Evolutionary conservation across 2,888 invertebrate genomes (phyloP), one percentile per base, ranked within the genome.

Genomic region (Auanema freiburgensis): DNA sequence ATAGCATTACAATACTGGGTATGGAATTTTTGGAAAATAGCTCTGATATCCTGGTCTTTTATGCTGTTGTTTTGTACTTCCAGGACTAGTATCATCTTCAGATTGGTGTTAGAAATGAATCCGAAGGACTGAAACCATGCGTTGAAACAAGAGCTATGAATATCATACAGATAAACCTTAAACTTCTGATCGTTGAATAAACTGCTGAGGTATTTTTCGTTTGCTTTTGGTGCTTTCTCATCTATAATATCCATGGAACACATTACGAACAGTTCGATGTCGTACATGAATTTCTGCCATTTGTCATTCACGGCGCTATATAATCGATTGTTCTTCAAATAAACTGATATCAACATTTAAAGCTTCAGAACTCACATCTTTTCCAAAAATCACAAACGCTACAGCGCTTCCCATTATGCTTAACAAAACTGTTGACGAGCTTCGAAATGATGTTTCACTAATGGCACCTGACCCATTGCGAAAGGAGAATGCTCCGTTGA

Each of bases 1-100:
- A 97, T 90, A 69, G 93, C 91, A 84, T 96, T 93, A 1, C 93
- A 91, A 84, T 95, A 97, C 44, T 92, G 89, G 55, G 90, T 89
- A 84, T 98, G 97, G 44, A 97, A 88, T 85, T 91, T 91, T 64
- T 93, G 88, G 83, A 93, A 93, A 88, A 91, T 91, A 90, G 69
- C 55, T 5, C 78, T 65, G 74, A 83, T 71, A 11, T 78, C 76
- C 25, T 80, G 80, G 65, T 81, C 82, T 56, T 77, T 78, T n/a
- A 79, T 50, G 8, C 68, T 57, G 10, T 63, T 57, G 54, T 74
- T 67, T 8, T 59, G 63, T 11, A 75, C 65, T 42, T 80, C 79
- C 14, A 78, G 59, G 6, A 80, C 74, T 1, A 82, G 60, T 18
- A 83, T 50, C 65, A 83, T 78, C 52, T 74, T 74, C 16, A 79